Percentiles rank a stretch among this genome's conserved stretches.
Conservation (phyloP, 2,797 vertebrate species). For the Clamator glandarius region DNA sequence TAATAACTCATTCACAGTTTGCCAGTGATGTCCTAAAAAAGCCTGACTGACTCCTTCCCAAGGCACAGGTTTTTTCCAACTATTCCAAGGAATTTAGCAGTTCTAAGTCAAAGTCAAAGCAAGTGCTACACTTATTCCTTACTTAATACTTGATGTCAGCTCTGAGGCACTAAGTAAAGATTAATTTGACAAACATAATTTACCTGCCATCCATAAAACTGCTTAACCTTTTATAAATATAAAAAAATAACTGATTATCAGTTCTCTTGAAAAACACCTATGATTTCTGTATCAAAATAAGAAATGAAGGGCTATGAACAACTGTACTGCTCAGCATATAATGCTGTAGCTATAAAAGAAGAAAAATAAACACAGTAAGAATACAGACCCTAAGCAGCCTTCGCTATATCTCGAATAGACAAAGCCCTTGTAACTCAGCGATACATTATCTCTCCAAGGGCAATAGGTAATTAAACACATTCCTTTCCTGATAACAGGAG, state of each 20-base stretch:
- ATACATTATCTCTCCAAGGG: background rate
- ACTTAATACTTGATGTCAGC: no score
- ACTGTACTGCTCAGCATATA: background rate
- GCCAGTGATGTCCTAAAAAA: background rate
- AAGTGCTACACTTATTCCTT: background rate
- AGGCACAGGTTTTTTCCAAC: background rate
- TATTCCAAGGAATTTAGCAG: background rate
- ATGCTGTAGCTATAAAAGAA: background rate
- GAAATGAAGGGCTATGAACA: background rate
- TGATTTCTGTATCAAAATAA: background rate
- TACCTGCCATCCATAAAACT: background rate
- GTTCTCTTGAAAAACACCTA: background rate
- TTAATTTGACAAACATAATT: conserved; percentile 4
- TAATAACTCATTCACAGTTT: background rate
- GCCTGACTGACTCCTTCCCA: background rate
- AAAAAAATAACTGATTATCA: background rate
- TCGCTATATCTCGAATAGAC: background rate
- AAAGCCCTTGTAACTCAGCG: background rate
- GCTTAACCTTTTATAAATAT: background rate
- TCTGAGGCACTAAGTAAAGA: no score
- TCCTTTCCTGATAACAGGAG: background rate
- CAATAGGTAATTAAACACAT: conserved; percentile 28
- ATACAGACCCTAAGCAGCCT: background rate
- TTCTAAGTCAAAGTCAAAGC: background rate
- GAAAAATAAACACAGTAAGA: conserved; percentile 4